Base-by-base conservation (phyloP, 2,797 vertebrate genomes). In the Catharus ustulatus region DNA sequence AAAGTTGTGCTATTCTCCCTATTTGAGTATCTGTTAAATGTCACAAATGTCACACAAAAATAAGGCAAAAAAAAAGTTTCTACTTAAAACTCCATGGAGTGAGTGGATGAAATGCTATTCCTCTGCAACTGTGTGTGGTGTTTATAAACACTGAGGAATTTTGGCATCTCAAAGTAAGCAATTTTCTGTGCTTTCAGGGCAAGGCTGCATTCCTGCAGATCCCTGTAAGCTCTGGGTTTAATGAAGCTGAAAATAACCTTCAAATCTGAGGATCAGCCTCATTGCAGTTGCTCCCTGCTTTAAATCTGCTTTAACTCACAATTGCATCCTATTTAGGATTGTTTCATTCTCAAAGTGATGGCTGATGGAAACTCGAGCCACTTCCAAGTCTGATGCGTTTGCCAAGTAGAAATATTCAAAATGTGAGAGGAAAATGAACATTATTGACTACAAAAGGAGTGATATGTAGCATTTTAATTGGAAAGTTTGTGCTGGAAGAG, bases 161-260 rank as follows among this genome's bases (percentile, higher is more conserved):
- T 43, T 66, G 30, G 49, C 1, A 1, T n/a, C 67, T 59, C 42
- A 30, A 36, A 71, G 36, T 43, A 4, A 45, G 42, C 40, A 3
- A 26, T 81, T 80, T 89, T 55, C 84, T 63, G 29, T 54, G 29
- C 36, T 88, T 55, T n/a, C 10, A 6, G 45, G 45, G 38, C 55
- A 69, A 32, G 43, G 13, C 42, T 52, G 21, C 0, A 0, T 57
- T 90, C 76, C 59, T 73, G 55, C 76, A 82, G 79, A 87, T 85
- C 63, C 59, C 38, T 71, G 20, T 69, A 66, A 96, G 48, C 43
- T 49, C 51, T n/a, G 36, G 27, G 3, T 38, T 83, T 89, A 82
- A 87, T 62, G 79, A 91, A 75, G 62, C 62, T 89, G 78, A 76
- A 89, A 63, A 48, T 68, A 84, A 54, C 49, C 40, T 66, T 62